Evolutionary conservation across 2,797 vertebrate species (phyloP), one percentile per base, ranked within the genome.

Genomic region (Spea hammondii): DNA sequence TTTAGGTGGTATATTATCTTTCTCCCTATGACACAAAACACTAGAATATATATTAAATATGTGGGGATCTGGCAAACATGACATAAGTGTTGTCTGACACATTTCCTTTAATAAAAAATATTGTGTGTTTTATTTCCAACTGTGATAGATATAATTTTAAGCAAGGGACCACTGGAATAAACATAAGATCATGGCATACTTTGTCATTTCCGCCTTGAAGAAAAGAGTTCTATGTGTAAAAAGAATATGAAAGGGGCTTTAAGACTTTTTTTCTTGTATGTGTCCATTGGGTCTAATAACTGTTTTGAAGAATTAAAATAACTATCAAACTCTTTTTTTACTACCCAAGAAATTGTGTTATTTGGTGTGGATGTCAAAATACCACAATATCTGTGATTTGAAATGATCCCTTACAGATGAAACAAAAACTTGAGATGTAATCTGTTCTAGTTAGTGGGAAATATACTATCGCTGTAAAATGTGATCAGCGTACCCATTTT

Each of bases 91-190:
- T 71, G 46, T 57, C 45, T 76, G 72, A 76, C 78, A 80, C 50
- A 51, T 75, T 65, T 71, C 73, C 12, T 64, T 80, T 80, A 57
- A 80, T 71, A 80, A 80, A 80, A 80, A 50, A 71, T 66, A 66
- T 76, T 44, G 57, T 9, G 10, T 64, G 32, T 71, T 76, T 76
- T 80, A 76, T 80, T 53, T 76, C 51, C n/a, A 54, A 64, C 68
- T 65, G 51, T 65, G n/a, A 44, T n/a, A 70, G 50, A 53, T 57
- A 76, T 66, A 7, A 76, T 59, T 71, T 65, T 76, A 64, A 71
- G 69, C 69, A 62, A 32, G 50, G 64, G n/a, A 76, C 73, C 79
- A 45, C 68, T 76, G 79, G 68, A 68, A 80, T 47, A 50, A 57
- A 71, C 55, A 49, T 4, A n/a, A 9, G 67, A 76, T 71, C 70